Conservation (phyloP, 2,113 vertebrate genomes). For the Promerops cafer region DNA sequence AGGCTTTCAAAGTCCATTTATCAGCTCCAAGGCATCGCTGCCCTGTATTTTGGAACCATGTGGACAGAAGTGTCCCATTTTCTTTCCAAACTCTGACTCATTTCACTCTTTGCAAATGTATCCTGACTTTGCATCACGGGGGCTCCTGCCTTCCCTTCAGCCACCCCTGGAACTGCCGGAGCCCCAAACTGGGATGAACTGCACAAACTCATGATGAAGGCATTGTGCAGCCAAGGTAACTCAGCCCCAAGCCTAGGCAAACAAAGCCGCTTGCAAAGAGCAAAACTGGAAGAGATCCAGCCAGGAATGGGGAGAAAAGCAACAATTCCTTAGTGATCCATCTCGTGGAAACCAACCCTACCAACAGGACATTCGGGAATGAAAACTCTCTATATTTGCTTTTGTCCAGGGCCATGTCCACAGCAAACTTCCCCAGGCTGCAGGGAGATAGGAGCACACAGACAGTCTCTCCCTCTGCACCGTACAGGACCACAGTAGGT, state of each 20-base stretch:
- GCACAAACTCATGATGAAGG: background rate
- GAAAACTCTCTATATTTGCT: background rate
- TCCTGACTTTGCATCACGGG: background rate
- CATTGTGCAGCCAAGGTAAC: background rate
- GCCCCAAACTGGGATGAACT: background rate
- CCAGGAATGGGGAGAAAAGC: background rate
- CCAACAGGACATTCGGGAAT: background rate
- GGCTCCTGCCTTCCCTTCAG: rapidly evolving
- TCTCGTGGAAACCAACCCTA: background rate
- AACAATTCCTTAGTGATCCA: background rate
- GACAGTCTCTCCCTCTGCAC: background rate
- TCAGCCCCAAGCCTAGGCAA: background rate
- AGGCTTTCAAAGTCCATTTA: background rate
- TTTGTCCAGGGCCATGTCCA: background rate
- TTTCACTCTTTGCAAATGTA: background rate
- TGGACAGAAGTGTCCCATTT: background rate
- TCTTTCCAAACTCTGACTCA: background rate
- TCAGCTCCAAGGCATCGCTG: background rate
- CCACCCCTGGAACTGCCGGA: background rate
- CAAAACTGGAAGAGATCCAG: background rate
- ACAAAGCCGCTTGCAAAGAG: background rate
- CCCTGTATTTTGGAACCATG: rapidly evolving
- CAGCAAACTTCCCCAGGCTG: background rate
- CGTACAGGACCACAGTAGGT: rapidly evolving
- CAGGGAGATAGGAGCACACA: background rate